Evolutionary conservation across 2,888 invertebrate species (phyloP).

Genomic region (Drosophila pegasa): DNA sequence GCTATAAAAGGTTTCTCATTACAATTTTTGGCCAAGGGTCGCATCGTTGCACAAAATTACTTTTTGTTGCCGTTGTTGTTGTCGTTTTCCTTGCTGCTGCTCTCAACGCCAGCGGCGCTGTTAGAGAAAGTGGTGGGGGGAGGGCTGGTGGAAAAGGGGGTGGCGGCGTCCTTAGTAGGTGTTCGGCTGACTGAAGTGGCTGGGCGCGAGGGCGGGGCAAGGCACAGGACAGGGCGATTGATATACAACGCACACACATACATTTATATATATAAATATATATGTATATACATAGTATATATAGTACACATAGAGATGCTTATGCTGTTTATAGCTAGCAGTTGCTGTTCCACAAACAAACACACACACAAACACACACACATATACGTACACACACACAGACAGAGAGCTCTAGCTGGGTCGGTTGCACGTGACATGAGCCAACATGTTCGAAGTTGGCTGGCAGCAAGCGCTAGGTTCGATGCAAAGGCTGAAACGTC

Average conservation of each 20-base stretch:
- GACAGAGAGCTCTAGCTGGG: slow-evolving; percentile 25
- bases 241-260: slow-evolving; percentile 54
- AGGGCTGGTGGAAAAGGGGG: neutral
- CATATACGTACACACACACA: slow-evolving; percentile 11
- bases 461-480: slow-evolving; percentile 43
- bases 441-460: slow-evolving; percentile 62
- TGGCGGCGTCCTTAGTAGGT: slow-evolving; percentile 18
- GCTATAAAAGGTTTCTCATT: slow-evolving; percentile 78
- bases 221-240: slow-evolving; percentile 58
- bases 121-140: slow-evolving; percentile 25
- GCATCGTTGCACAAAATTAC: slow-evolving; percentile 78
- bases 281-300: slow-evolving; percentile 7
- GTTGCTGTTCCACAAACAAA: slow-evolving; percentile 44
- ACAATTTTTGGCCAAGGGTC: slow-evolving; percentile 78
- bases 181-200: slow-evolving; percentile 27
- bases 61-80: slow-evolving; percentile 41
- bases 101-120: slow-evolving; percentile 54
- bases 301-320: slow-evolving; percentile 50
- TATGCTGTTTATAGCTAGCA: slow-evolving; percentile 62
- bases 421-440: slow-evolving; percentile 56
- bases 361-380: slow-evolving; percentile 24
- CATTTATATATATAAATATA: slow-evolving; percentile 8
- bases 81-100: slow-evolving; percentile 36
- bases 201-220: slow-evolving; percentile 13
- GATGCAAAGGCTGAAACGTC: slow-evolving; percentile 66